Base-by-base conservation (phyloP, 2,113 vertebrate species). In the Quiscalus mexicanus region DNA sequence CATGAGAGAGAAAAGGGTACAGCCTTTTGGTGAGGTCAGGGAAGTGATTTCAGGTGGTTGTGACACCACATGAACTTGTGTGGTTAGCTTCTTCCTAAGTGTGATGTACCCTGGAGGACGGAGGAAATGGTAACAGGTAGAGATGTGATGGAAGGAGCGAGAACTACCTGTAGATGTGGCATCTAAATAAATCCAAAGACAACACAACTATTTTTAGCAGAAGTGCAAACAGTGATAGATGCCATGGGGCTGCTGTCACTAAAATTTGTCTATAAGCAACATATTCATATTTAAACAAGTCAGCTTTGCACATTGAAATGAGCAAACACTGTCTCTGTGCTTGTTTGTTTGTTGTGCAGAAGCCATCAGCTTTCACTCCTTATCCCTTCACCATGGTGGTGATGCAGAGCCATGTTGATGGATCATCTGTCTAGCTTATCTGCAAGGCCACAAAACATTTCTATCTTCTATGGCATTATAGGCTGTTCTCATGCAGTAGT, bases 241-340 rank as follows among this genome's bases (percentile, higher is more conserved):
- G 87, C 97, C 96, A 93, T 7, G 5, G 81, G 97, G 96, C 97
- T 95, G 87, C 97, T 97, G 97, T 97, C 92, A 94, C 96, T 97
- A 96, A 96, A 97, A 95, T 97, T 97, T 91, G 94, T 77, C 97
- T 96, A 93, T 97, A 92, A 97, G 97, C 96, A 97, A 90, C 86
- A 73, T 95, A 98, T 95, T 97, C 97, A 93, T 97, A 97, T 97
- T 98, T 96, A 96, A 98, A 97, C 97, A 96, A 94, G 96, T 96
- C 97, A 96, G 90, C 96, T 97, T 95, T 95, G 96, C 89, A 96
- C 81, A 95, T 89, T 78, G 93, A 91, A 95, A 97, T 90, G 95
- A 95, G 89, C 92, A 97, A 93, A 93, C 89, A 86, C 80, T 87
- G 63, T 65, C 81, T 86, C 75, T 96, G 78, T 96, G 84, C 93